Conservation (phyloP, 1,140 invertebrate genomes). For the Caenorhabditis tropicalis region DNA sequence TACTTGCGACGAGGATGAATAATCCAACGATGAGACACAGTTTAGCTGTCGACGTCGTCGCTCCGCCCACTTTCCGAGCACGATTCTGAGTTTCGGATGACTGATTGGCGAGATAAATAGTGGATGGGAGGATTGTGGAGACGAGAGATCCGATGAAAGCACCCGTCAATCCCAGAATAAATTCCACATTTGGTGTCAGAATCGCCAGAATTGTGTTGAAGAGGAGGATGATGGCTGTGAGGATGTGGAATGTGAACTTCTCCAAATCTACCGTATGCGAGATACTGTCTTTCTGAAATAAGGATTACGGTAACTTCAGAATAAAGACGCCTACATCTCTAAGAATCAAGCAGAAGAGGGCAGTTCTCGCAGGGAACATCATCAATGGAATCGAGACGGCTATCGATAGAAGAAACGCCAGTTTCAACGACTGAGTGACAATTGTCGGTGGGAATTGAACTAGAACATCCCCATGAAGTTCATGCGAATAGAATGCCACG, state of each 20-base stretch:
- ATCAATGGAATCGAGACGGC: slow-evolving; percentile 94
- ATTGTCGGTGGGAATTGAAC: slow-evolving; percentile 75
- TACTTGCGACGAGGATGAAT: slow-evolving; percentile 46
- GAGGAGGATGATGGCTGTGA: slow-evolving; percentile 81
- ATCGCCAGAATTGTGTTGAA: slow-evolving; percentile 80
- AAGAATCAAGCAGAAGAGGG: slow-evolving; percentile 88
- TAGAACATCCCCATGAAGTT: slow-evolving; percentile 83
- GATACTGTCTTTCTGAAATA: slow-evolving; percentile 46
- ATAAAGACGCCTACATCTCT: slow-evolving; percentile 78
- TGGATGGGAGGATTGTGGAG: slow-evolving; percentile 87
- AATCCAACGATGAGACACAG: slow-evolving; percentile 45
- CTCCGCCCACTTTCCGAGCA: slow-evolving; percentile 24
- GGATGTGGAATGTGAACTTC: slow-evolving; percentile 77
- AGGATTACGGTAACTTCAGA: not conserved
- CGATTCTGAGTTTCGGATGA: not conserved
- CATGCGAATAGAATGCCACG: slow-evolving; percentile 82
- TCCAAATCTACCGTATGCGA: slow-evolving; percentile 34
- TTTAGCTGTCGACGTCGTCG: not conserved
- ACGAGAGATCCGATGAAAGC: slow-evolving; percentile 93
- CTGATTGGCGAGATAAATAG: slow-evolving; percentile 20
- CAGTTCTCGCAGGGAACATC: slow-evolving; percentile 92
- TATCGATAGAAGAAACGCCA: slow-evolving; percentile 91
- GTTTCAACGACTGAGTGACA: slow-evolving; percentile 77
- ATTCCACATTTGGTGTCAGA: slow-evolving; percentile 80
- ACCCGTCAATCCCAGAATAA: slow-evolving; percentile 88